Evolutionary conservation across 2,888 invertebrate species (phyloP).

Genomic region (Siphlonurus alternatus): DNA sequence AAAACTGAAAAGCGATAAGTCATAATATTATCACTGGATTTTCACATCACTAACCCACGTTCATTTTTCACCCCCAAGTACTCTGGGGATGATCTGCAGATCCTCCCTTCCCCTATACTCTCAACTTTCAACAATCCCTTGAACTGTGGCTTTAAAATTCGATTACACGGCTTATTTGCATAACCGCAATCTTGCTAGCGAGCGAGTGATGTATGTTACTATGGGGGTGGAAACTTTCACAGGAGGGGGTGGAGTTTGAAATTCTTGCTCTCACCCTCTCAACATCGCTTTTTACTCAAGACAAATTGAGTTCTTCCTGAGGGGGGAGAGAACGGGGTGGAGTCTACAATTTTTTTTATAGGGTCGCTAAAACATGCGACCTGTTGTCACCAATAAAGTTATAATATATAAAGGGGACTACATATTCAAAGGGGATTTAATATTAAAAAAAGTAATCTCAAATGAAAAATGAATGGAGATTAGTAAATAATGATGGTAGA

Average conservation of each 20-base stretch:
- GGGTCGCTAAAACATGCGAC: neutral
- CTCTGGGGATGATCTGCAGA: neutral
- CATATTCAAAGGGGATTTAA: neutral
- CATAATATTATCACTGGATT: neutral
- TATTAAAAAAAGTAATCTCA: neutral
- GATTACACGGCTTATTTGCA: conserved; percentile 2
- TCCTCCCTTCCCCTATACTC: neutral
- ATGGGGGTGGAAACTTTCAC: neutral
- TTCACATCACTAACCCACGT: neutral
- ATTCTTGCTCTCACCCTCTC: neutral
- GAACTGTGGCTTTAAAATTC: conserved; percentile 3
- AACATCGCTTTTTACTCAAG: neutral
- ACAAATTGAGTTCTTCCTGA: conserved; percentile 1
- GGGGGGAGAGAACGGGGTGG: neutral
- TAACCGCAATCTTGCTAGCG: neutral
- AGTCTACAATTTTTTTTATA: neutral
- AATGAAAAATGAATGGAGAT: neutral
- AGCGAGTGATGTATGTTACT: no score
- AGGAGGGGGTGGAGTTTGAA: neutral
- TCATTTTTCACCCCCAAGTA: neutral
- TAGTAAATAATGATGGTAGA: no score
- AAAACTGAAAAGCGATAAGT: no score
- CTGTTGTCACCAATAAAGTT: neutral
- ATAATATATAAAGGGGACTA: neutral
- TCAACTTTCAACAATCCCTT: neutral